Conservation (phyloP, 1,140 invertebrate species). For the Hypothenemus hampei region DNA sequence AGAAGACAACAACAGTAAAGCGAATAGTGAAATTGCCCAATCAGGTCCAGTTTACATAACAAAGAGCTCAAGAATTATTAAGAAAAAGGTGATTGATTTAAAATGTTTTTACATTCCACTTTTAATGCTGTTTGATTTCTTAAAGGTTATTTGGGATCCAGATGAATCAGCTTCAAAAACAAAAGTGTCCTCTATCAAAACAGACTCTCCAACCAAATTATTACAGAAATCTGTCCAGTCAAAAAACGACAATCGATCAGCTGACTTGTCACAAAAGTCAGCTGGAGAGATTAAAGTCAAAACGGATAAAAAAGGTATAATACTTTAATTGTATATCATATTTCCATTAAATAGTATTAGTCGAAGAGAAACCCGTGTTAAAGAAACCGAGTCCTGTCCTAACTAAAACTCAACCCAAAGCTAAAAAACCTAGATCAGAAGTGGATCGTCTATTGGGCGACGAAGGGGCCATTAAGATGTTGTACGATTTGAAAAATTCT, state of each 20-base stretch:
- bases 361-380: slow-evolving; percentile 3
- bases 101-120: background rate
- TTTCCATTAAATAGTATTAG: background rate
- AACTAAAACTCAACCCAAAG: slow-evolving; percentile 3
- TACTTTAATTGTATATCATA: background rate
- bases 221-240: slow-evolving; percentile 5
- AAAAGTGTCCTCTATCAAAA: slow-evolving; percentile 2
- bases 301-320: slow-evolving; percentile 16
- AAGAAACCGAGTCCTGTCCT: slow-evolving; percentile 10
- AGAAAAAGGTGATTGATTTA: slow-evolving; percentile 51
- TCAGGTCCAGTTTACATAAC: slow-evolving; percentile 37
- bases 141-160: slow-evolving; percentile 59
- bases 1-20: slow-evolving; percentile 15
- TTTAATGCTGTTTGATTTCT: background rate
- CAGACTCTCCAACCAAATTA: background rate
- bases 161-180: slow-evolving; percentile 48
- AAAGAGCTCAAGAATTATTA: slow-evolving; percentile 56
- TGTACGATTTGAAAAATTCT: slow-evolving; percentile 67
- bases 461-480: slow-evolving; percentile 79
- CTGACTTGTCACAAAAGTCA: slow-evolving; percentile 15
- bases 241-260: slow-evolving; percentile 14
- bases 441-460: slow-evolving; percentile 73
- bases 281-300: slow-evolving; percentile 9
- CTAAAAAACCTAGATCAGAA: slow-evolving; percentile 58
- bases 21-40: background rate